phyloP scores from a whole-genome alignment of 2,888 invertebrate genomes.

The Rhamphomyia laevipes region DNA sequence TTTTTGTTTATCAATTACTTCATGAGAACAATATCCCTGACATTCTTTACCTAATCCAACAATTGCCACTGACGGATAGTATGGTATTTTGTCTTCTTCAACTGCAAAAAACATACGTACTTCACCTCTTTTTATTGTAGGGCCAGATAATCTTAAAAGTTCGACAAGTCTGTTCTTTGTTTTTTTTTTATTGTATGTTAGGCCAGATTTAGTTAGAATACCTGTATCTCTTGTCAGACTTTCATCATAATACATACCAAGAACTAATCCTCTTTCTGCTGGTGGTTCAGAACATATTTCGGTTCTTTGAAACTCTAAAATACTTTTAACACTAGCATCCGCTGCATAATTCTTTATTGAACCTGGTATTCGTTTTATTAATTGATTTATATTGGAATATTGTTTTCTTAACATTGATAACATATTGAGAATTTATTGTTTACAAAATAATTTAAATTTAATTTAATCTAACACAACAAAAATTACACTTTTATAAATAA shows the following conservation, averaged over 20 bases:
- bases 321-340: too few species aligned
- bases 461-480: too few species aligned
- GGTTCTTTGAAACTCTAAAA: constrained; percentile 11
- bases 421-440: too few species aligned
- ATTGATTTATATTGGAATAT: too few species aligned
- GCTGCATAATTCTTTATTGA: too few species aligned
- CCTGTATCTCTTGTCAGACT: constrained; percentile 42
- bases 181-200: constrained; percentile 42
- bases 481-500: too few species aligned
- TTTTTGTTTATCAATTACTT: constrained; percentile 60
- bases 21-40: constrained; percentile 51
- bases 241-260: constrained; percentile 52
- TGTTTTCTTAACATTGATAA: too few species aligned
- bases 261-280: constrained; percentile 41
- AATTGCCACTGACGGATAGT: constrained; percentile 54
- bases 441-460: too few species aligned
- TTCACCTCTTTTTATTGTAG: constrained; percentile 41
- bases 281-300: constrained; percentile 32
- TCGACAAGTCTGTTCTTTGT: constrained; percentile 44
- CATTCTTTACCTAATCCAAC: constrained; percentile 61
- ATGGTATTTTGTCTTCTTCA: constrained; percentile 37
- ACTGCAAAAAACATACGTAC: constrained; percentile 52
- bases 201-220: constrained; percentile 48
- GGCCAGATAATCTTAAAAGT: constrained; percentile 41
- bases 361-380: too few species aligned